Evolutionary conservation across 64 coral and sea anemone genomes (phyloP).

Genomic region (Pachyseris speciosa): DNA sequence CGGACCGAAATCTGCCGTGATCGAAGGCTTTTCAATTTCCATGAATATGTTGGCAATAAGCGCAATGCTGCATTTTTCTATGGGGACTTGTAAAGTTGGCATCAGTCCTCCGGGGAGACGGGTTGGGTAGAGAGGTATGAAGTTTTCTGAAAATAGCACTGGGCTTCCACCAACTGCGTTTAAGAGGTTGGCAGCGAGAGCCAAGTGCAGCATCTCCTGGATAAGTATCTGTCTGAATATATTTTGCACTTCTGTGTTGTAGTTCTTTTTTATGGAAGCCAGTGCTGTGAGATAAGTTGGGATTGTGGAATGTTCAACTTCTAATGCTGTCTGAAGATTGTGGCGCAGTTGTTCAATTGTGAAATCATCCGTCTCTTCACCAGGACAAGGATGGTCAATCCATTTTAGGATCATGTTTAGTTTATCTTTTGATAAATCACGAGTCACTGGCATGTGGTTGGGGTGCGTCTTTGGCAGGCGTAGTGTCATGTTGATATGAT

Average conservation of each 20-base stretch:
- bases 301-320: constrained; percentile 64
- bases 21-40: constrained; percentile 34
- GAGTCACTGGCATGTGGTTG: constrained; percentile 53
- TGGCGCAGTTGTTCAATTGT: constrained; percentile 22
- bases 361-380: neutral
- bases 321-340: constrained; percentile 29
- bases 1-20: neutral
- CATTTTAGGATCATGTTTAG: constrained; percentile 43
- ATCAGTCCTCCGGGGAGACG: constrained; percentile 29
- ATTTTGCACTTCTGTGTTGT: constrained; percentile 25
- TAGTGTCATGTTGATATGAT: constrained; percentile 10
- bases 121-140: constrained; percentile 55
- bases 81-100: constrained; percentile 10
- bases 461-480: neutral
- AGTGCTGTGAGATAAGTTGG: constrained; percentile 59
- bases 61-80: neutral
- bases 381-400: neutral
- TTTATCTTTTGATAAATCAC: constrained; percentile 37
- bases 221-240: constrained; percentile 22
- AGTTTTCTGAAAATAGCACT: neutral
- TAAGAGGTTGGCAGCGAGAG: constrained; percentile 44
- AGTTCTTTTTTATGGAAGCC: constrained; percentile 3
- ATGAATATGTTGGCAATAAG: constrained; percentile 46
- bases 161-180: constrained; percentile 62
- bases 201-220: constrained; percentile 70